These are phyloP conservation scores for Vulpes vulpes DNA, from an alignment of 2,113 vertebrate species.

Conservation along the genomic window DNA sequence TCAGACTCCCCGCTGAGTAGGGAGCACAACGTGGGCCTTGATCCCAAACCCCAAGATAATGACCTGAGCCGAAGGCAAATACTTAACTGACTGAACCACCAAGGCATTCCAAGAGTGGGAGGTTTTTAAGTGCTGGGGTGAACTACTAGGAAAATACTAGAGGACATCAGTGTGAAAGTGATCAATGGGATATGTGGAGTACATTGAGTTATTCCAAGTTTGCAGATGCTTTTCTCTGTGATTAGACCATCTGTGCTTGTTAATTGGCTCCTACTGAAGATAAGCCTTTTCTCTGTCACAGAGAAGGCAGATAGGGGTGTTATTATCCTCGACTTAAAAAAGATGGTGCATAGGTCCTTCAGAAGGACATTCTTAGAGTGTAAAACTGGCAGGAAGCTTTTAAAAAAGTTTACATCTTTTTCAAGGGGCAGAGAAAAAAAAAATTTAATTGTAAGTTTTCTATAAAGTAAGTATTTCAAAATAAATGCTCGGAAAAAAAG, in stretches of 20 bases:
- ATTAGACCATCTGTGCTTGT: background rate
- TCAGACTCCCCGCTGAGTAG: background rate
- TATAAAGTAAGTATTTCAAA: background rate
- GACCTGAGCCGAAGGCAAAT: background rate
- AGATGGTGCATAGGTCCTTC: background rate
- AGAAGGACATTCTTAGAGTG: background rate
- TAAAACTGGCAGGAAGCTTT: background rate
- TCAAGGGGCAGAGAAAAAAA: background rate
- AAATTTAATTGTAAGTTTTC: background rate
- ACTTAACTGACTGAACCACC: background rate
- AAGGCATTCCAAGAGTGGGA: background rate
- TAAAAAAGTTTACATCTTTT: background rate
- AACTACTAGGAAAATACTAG: background rate
- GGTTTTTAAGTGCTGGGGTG: background rate
- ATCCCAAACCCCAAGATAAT: background rate
- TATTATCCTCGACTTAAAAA: background rate
- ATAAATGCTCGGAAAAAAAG: background rate
- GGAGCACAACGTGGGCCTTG: background rate
- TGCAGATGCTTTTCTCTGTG: background rate
- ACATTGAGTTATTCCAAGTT: background rate
- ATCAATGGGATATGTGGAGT: background rate
- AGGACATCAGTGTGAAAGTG: background rate
- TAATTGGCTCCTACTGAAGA: background rate
- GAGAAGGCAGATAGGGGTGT: background rate
- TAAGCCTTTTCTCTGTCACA: background rate